Evolutionary conservation across 2,888 invertebrate genomes (phyloP).

Genomic region (Lepeophtheirus nordmannii): DNA sequence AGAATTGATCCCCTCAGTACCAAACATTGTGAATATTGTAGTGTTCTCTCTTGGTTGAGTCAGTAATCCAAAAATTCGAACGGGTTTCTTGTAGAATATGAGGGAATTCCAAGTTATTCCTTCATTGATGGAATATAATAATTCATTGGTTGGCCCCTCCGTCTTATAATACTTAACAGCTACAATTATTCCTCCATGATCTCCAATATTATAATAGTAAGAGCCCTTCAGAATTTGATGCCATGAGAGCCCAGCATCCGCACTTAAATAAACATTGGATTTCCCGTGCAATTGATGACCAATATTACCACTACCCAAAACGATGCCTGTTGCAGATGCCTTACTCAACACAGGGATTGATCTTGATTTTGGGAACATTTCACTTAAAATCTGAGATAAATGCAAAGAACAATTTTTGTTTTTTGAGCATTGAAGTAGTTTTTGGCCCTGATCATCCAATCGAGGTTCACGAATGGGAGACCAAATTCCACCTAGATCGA

Average conservation of each 20-base stretch:
- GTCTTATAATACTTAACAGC: conserved; percentile 60
- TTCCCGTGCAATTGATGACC: conserved; percentile 57
- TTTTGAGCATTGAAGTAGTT: conserved; percentile 36
- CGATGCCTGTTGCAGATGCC: conserved; percentile 70
- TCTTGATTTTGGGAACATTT: conserved; percentile 61
- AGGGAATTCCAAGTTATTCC: conserved; percentile 62
- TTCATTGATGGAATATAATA: conserved; percentile 70
- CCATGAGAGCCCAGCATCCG: conserved; percentile 70
- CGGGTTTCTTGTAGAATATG: conserved; percentile 50
- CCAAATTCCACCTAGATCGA: conserved; percentile 75
- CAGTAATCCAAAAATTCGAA: conserved; percentile 61
- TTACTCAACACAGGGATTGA: conserved; percentile 67
- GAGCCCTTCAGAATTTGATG: conserved; percentile 55
- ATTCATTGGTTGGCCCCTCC: conserved; percentile 56
- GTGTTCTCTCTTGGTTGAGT: conserved; percentile 89
- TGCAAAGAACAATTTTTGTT: conserved; percentile 61
- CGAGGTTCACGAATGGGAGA: conserved; percentile 53
- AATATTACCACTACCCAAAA: conserved; percentile 63
- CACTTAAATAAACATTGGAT: conserved; percentile 59
- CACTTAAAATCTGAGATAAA: conserved; percentile 67
- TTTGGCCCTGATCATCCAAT: conserved; percentile 50
- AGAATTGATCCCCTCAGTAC: conserved; percentile 45
- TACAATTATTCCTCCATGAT: conserved; percentile 72
- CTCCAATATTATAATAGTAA: conserved; percentile 73
- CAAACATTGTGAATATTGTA: conserved; percentile 78